Evolutionary conservation across 2,888 invertebrate species (phyloP).

Genomic region (Hipparchia semele): DNA sequence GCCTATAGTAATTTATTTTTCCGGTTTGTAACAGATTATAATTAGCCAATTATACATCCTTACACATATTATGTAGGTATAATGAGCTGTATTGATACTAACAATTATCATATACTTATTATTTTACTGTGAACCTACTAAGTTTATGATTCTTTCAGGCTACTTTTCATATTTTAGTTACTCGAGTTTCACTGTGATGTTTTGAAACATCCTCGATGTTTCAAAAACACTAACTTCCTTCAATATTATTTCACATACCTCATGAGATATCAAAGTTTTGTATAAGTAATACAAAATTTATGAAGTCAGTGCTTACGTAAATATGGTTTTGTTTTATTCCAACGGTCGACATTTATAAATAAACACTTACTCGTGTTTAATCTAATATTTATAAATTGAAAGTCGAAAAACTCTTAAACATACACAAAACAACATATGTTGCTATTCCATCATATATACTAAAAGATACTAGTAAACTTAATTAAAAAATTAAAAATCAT

Average conservation of each 20-base stretch:
- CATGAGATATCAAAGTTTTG: background rate
- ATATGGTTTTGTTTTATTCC: no score
- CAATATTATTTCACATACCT: background rate
- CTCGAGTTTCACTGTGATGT: background rate
- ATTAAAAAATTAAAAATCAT: background rate
- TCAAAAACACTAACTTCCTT: background rate
- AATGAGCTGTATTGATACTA: background rate
- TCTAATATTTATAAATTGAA: background rate
- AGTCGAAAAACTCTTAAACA: no score
- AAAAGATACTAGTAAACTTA: no score
- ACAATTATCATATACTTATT: no score
- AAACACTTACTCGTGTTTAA: no score
- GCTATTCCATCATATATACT: no score
- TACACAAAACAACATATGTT: no score
- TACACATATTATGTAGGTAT: background rate
- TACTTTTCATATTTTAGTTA: background rate
- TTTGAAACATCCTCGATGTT: slow-evolving; percentile 6
- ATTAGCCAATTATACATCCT: background rate
- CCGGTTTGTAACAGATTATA: slow-evolving; percentile 4
- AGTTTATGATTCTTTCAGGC: background rate
- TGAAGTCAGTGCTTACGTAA: no score
- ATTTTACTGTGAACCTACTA: background rate
- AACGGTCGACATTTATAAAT: no score
- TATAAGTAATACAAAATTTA: no score
- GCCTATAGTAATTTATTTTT: background rate